Evolutionary conservation across 2,113 vertebrate genomes (phyloP).

Genomic region (Epinephelus cyanopodus): DNA sequence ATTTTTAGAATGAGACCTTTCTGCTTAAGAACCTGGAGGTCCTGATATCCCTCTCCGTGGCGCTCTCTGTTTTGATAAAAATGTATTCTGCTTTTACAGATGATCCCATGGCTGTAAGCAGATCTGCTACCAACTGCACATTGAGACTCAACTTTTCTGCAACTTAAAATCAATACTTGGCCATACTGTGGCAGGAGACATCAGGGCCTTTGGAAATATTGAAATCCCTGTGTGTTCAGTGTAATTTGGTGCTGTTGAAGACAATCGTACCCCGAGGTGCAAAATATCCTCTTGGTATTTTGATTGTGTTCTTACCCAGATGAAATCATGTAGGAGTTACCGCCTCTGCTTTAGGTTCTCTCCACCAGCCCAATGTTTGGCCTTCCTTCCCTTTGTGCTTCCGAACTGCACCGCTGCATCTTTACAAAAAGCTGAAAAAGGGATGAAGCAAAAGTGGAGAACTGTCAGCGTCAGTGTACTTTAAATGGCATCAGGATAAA

Average conservation of each 20-base stretch:
- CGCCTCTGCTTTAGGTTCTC: slow-evolving; percentile 52
- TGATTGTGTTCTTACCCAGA: slow-evolving; percentile 33
- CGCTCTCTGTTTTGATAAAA: not conserved
- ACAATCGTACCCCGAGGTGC: slow-evolving; percentile 14
- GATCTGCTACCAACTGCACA: not conserved
- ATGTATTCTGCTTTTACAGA: not conserved
- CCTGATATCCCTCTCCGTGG: not conserved
- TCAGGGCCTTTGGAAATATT: slow-evolving; percentile 24
- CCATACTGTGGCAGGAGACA: slow-evolving; percentile 10
- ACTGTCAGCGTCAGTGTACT: not conserved
- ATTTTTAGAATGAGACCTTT: not conserved
- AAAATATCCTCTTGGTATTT: slow-evolving; percentile 39
- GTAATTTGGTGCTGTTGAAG: slow-evolving; percentile 32
- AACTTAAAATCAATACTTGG: slow-evolving; percentile 45
- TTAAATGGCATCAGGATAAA: slow-evolving; percentile 19
- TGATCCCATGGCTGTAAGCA: not conserved
- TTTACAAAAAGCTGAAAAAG: slow-evolving; percentile 15
- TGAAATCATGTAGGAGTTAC: slow-evolving; percentile 57
- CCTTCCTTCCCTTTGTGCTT: slow-evolving; percentile 40
- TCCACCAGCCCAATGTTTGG: slow-evolving; percentile 2
- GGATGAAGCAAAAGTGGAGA: not conserved
- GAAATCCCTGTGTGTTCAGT: slow-evolving; percentile 24
- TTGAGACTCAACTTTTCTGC: slow-evolving; percentile 16
- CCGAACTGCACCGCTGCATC: slow-evolving; percentile 32
- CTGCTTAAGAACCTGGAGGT: not conserved